phyloP scores from a whole-genome alignment of 1,140 invertebrate genomes.

The Druon quercuslanigerum region DNA sequence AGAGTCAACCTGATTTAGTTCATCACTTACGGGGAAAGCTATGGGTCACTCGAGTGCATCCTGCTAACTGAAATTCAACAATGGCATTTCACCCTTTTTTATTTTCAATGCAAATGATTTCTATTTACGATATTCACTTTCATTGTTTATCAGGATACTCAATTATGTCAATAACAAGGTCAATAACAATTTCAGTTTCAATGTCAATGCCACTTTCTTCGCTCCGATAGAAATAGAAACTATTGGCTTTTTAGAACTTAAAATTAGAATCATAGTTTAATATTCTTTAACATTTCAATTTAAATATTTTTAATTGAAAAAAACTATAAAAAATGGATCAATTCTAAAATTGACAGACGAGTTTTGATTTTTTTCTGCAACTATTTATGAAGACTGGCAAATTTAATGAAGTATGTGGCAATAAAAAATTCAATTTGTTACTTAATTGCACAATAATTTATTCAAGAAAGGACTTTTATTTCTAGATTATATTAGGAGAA shows the following conservation, averaged over 20 bases:
- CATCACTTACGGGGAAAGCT: constrained; percentile 62
- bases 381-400: too few species aligned
- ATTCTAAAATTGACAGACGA: too few species aligned
- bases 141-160: not conserved
- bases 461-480: constrained; percentile 4
- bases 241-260: too few species aligned
- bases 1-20: constrained; percentile 67
- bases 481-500: not conserved
- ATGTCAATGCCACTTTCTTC: constrained; percentile 12
- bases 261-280: too few species aligned
- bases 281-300: too few species aligned
- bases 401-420: not conserved
- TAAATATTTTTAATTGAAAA: too few species aligned
- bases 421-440: not conserved
- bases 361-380: too few species aligned
- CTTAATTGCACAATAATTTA: not conserved
- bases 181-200: constrained; percentile 16
- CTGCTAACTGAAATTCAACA: constrained; percentile 13
- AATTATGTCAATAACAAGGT: constrained; percentile 3
- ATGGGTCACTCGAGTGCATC: constrained; percentile 44
- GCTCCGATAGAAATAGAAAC: not conserved
- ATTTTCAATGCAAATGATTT: constrained; percentile 1
- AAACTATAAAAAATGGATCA: too few species aligned
- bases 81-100: not conserved
- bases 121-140: not conserved